Percentiles rank a stretch among this genome's conserved stretches.
Conservation (phyloP, 2,113 vertebrate species). For the Eretmochelys imbricata region DNA sequence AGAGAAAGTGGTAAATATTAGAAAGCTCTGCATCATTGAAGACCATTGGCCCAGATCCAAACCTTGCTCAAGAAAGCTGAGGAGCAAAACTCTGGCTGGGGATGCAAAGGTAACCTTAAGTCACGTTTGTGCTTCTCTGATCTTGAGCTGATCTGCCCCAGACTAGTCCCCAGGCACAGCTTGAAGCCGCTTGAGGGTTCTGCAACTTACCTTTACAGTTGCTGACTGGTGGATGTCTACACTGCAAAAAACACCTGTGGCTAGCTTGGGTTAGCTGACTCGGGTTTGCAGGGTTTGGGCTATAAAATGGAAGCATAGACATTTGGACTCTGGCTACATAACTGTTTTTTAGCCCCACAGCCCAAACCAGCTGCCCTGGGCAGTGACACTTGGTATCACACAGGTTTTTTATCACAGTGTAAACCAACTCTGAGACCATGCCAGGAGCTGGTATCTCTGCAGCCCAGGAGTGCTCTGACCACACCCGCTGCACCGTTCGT, state of each 20-base stretch:
- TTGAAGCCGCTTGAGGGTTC: background rate
- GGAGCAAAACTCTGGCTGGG: too few species aligned
- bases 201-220: background rate
- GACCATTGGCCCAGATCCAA: background rate
- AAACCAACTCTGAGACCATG: background rate
- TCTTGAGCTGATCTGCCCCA: background rate
- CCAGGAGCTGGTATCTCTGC: background rate
- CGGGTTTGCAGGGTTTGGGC: background rate
- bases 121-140: background rate
- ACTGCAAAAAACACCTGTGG: background rate
- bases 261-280: background rate
- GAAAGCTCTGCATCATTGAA: background rate
- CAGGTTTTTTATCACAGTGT: background rate
- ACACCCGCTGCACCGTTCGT: background rate
- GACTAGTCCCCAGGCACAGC: background rate
- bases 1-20: background rate
- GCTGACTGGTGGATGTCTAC: background rate
- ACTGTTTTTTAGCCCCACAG: background rate
- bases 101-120: too few species aligned
- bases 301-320: background rate
- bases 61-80: background rate
- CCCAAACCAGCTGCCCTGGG: background rate
- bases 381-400: background rate
- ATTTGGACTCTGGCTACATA: background rate
- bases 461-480: background rate